phyloP scores from a whole-genome alignment of 1,140 invertebrate species.

The Pomacea maculata region DNA sequence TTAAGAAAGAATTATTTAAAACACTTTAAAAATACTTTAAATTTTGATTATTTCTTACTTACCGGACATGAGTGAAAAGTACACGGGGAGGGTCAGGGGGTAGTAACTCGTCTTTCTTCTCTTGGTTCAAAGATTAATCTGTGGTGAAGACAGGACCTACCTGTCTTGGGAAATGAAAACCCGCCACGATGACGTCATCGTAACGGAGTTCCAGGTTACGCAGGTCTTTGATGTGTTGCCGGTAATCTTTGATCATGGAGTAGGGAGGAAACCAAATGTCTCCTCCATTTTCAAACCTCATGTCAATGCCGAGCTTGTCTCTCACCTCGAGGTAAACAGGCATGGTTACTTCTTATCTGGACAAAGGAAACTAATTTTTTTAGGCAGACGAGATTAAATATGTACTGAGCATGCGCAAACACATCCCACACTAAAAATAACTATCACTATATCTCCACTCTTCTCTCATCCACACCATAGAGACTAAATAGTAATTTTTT shows the following conservation, averaged over 20 bases:
- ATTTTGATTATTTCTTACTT: too few relatives aligned
- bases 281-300: neutral
- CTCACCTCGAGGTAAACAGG: conserved; percentile 3
- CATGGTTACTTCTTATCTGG: too few relatives aligned
- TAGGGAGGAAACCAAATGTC: neutral
- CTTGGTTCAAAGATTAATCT: neutral
- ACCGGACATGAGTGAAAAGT: conserved; percentile 5
- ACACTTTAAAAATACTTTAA: too few relatives aligned
- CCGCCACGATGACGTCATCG: conserved; percentile 21
- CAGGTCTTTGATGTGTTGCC: conserved; percentile 9
- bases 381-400: too few relatives aligned
- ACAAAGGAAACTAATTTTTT: too few relatives aligned
- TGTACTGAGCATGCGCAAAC: too few relatives aligned
- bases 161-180: conserved; percentile 28
- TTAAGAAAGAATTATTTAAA: too few relatives aligned
- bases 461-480: too few relatives aligned
- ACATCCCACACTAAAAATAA: too few relatives aligned
- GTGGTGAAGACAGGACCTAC: neutral
- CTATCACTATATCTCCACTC: too few relatives aligned
- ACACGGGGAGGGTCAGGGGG: neutral
- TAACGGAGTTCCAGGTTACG: conserved; percentile 20
- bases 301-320: conserved; percentile 4
- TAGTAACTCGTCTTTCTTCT: neutral
- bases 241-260: conserved; percentile 4
- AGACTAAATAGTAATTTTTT: too few relatives aligned